These are phyloP conservation scores for Ceratitis capitata DNA, from an alignment of 1,140 invertebrate genomes.

Conservation along the genomic window DNA sequence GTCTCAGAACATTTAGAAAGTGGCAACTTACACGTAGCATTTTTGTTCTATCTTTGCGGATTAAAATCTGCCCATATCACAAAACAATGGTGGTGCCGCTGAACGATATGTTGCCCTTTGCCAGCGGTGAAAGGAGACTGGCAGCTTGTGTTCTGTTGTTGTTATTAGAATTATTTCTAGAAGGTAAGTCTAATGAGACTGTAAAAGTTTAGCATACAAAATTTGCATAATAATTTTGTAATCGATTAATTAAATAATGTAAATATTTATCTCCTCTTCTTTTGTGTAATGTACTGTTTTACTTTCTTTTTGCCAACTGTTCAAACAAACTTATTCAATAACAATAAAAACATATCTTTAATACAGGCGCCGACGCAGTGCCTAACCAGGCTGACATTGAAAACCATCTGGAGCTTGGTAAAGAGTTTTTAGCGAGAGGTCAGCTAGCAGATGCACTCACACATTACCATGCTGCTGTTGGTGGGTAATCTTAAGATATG, in stretches of 20 bases:
- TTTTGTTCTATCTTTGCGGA: neutral
- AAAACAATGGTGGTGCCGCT: conserved; percentile 55
- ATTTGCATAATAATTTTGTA: neutral
- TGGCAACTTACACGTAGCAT: conserved; percentile 12
- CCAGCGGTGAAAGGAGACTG: conserved; percentile 56
- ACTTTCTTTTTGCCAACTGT: neutral
- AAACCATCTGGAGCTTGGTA: conserved; percentile 92
- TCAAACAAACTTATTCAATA: neutral
- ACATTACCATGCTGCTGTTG: conserved; percentile 98
- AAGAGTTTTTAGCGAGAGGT: conserved; percentile 87
- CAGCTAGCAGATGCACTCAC: conserved; percentile 95
- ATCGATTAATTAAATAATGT: neutral
- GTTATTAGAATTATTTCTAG: conserved; percentile 60
- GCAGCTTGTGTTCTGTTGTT: conserved; percentile 58
- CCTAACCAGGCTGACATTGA: conserved; percentile 82
- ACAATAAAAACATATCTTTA: conserved; percentile 40
- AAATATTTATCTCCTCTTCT: neutral
- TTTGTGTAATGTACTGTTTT: neutral
- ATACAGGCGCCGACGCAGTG: conserved; percentile 70
- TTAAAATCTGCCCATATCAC: neutral
- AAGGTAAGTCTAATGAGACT: conserved; percentile 48
- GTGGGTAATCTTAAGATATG: too few species aligned
- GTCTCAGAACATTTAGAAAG: conserved; percentile 3
- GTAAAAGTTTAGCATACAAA: neutral
- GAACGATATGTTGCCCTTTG: conserved; percentile 56